Evolutionary conservation across 2,888 invertebrate genomes (phyloP).

Genomic region (Caenorhabditis afra): DNA sequence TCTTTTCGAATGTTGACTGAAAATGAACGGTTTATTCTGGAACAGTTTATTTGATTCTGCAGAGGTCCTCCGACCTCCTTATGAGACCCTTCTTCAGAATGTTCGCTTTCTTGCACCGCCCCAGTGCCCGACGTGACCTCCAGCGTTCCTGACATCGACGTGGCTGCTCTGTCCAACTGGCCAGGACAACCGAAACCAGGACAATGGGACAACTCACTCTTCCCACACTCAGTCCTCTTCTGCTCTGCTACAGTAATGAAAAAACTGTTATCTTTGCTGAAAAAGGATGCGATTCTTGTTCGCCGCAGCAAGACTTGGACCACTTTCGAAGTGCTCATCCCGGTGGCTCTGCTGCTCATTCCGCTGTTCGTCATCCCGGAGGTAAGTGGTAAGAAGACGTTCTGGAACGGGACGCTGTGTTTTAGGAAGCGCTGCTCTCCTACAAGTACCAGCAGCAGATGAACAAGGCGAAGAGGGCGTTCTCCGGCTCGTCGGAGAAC

Average conservation of each 20-base stretch:
- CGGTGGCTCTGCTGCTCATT: constrained; percentile 18
- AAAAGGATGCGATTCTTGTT: constrained; percentile 36
- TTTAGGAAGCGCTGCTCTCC: constrained; percentile 2
- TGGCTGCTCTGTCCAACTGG: background rate
- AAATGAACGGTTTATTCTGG: background rate
- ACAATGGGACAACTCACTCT: constrained; percentile 1
- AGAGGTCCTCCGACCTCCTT: too few relatives aligned
- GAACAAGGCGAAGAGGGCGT: constrained; percentile 1
- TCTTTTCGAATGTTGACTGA: constrained; percentile 5
- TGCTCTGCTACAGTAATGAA: constrained; percentile 14
- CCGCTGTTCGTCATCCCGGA: constrained; percentile 18
- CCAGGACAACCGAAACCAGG: background rate
- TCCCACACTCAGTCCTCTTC: background rate
- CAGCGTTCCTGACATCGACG: background rate
- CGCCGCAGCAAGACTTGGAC: constrained; percentile 36
- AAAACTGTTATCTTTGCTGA: constrained; percentile 36
- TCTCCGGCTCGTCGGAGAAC: background rate
- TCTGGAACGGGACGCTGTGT: background rate
- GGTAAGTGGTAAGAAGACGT: background rate
- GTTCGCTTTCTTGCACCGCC: too few relatives aligned
- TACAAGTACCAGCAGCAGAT: constrained; percentile 4
- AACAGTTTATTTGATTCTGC: too few relatives aligned
- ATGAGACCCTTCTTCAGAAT: too few relatives aligned
- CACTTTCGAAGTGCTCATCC: constrained; percentile 31
- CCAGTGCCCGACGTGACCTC: too few relatives aligned